Conservation (phyloP, 2,888 invertebrate genomes). For the Alloplasta piceator region DNA sequence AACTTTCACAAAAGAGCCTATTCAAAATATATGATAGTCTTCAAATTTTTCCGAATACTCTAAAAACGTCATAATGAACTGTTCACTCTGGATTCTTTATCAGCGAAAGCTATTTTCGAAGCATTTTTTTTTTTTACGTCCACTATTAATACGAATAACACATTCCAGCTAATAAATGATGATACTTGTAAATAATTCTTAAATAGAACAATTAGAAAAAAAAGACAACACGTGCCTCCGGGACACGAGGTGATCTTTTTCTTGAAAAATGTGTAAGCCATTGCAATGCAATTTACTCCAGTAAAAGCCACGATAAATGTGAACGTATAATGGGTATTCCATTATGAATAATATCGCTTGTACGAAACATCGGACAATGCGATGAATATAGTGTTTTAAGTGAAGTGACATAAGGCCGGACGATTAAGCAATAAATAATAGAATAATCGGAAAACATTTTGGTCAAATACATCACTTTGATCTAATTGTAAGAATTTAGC, state of each 20-base stretch:
- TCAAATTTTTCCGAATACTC: neutral
- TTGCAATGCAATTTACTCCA: slow-evolving; percentile 79
- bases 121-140: neutral
- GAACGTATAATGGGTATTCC: slow-evolving; percentile 45
- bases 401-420: slow-evolving; percentile 64
- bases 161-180: slow-evolving; percentile 60
- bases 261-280: slow-evolving; percentile 71
- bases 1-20: too few relatives aligned
- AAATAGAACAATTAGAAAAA: slow-evolving; percentile 14
- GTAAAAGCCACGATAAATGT: slow-evolving; percentile 64
- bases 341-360: slow-evolving; percentile 15
- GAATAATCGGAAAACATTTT: neutral
- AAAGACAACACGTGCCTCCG: slow-evolving; percentile 10
- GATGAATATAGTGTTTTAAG: slow-evolving; percentile 46
- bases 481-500: neutral
- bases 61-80: too few relatives aligned
- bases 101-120: slow-evolving; percentile 7
- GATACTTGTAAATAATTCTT: slow-evolving; percentile 58
- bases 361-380: slow-evolving; percentile 40
- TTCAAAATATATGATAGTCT: neutral
- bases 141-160: slow-evolving; percentile 45
- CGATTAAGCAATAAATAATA: slow-evolving; percentile 68
- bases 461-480: neutral
- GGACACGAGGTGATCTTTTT: slow-evolving; percentile 23
- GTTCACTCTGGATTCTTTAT: too few relatives aligned